phyloP scores from a whole-genome alignment of 2,888 invertebrate species.

The Hartigia nigra region DNA sequence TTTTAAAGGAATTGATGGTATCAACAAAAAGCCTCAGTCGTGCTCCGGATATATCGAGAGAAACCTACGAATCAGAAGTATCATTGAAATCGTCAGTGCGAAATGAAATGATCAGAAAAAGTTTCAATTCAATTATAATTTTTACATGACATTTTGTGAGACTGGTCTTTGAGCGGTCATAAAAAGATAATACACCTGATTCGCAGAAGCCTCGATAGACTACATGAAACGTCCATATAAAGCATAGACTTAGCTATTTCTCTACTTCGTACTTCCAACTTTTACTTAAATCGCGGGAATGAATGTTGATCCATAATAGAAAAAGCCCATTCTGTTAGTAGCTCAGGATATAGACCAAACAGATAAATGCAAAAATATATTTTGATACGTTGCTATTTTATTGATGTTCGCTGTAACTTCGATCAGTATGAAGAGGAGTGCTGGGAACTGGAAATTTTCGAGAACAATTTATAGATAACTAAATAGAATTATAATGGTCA shows the following conservation, averaged over 20 bases:
- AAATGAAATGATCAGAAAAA: not conserved
- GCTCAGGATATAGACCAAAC: conserved; percentile 57
- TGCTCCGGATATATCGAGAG: not conserved
- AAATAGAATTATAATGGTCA: no score
- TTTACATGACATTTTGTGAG: not conserved
- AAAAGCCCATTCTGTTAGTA: conserved; percentile 46
- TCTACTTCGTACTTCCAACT: conserved; percentile 47
- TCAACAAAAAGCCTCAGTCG: conserved; percentile 9
- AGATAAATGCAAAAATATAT: conserved; percentile 56
- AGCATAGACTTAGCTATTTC: conserved; percentile 41
- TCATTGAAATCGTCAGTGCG: not conserved
- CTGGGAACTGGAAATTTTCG: conserved; percentile 29
- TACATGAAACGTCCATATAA: conserved; percentile 40
- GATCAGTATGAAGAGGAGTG: conserved; percentile 33
- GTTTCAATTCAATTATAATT: not conserved
- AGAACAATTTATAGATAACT: not conserved
- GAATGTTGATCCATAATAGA: conserved; percentile 23
- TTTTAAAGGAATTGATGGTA: conserved; percentile 21
- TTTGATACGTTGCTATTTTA: conserved; percentile 60
- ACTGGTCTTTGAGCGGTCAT: not conserved
- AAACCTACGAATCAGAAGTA: not conserved
- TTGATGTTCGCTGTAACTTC: conserved; percentile 40
- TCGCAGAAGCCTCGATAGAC: conserved; percentile 20
- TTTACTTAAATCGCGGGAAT: conserved; percentile 25
- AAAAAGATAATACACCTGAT: conserved; percentile 8